Base-by-base conservation (phyloP, 2,888 invertebrate genomes). In the Eretmocerus hayati region DNA sequence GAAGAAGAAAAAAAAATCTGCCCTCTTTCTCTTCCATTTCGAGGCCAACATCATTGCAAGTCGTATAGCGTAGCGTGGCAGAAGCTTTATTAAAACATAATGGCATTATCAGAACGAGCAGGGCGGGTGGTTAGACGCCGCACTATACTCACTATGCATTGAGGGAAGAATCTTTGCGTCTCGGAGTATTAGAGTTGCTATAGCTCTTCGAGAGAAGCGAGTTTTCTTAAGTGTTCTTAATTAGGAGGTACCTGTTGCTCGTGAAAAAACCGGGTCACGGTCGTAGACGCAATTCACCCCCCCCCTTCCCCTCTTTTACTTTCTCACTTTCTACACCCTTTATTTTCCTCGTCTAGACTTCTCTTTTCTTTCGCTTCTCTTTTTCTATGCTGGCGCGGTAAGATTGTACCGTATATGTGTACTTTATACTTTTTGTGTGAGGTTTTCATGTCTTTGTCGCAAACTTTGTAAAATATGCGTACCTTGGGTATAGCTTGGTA, bases 201-300 rank as follows among this genome's bases (percentile, higher is more conserved):
- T 66, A 64, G 68, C 71, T 71, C 70, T 68, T n/a, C n/a, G n/a
- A n/a, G 69, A 71, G 70, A 69, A 69, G 65, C 64, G 71, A 71
- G 71, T 71, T 71, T 71, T 71, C 71, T 71, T 71, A 71, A 71
- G 71, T 70, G 71, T 71, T 71, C 71, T 71, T 71, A 71, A 71
- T 71, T 71, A 71, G 71, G 71, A 68, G 67, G 65, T 62, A 71
- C 71, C 71, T 71, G 71, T 71, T 71, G 71, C 71, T 69, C 69
- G 68, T 65, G 69, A 71, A 71, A 71, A 71, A 71, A 71, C 67
- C 62, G 60, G 71, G 71, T 71, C 71, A 71, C 62, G 71, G 71
- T 62, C 71, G 66, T 66, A 65, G 65, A 64, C 64, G 59, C 59
- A 62, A 38, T 45, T 43, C 37, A 40, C 37, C 20, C 42, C 22